Conservation (phyloP, 2,113 vertebrate genomes). For the Pleuronectes platessa region DNA sequence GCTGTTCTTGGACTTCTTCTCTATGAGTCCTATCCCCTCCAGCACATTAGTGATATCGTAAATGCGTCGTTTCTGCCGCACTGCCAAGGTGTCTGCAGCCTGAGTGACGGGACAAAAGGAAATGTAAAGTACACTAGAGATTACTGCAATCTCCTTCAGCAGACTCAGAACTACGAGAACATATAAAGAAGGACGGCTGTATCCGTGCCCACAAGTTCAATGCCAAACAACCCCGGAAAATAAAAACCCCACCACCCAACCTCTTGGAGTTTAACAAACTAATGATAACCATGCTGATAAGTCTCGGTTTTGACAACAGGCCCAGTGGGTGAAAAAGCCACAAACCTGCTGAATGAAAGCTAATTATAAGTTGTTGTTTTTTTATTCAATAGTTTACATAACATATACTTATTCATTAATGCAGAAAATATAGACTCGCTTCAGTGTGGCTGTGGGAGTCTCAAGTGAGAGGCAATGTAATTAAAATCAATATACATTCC, state of each 20-base stretch:
- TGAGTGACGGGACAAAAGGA: constrained; percentile 64
- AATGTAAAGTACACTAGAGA: not conserved
- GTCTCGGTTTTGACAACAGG: not conserved
- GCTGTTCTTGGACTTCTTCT: constrained; percentile 99
- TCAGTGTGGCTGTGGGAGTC: not conserved
- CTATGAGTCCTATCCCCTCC: constrained; percentile 97
- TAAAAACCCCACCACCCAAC: constrained; percentile 25
- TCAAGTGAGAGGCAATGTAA: not conserved
- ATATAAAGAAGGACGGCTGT: not conserved
- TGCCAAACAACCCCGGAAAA: constrained; percentile 3
- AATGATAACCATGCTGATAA: constrained; percentile 60
- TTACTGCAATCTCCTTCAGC: not conserved
- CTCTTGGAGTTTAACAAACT: constrained; percentile 15
- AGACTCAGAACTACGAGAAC: not conserved
- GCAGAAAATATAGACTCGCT: not conserved
- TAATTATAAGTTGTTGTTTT: not conserved
- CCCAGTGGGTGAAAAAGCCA: not conserved
- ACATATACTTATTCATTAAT: not conserved
- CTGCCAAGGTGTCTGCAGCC: constrained; percentile 97
- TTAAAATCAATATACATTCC: not conserved
- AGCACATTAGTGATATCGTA: constrained; percentile 99
- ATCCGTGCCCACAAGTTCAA: not conserved
- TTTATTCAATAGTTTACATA: not conserved
- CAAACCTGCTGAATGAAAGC: constrained; percentile 1
- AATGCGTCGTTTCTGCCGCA: constrained; percentile 96